Conservation (phyloP, 2,888 invertebrate genomes). For the Flexamia atlantica region DNA sequence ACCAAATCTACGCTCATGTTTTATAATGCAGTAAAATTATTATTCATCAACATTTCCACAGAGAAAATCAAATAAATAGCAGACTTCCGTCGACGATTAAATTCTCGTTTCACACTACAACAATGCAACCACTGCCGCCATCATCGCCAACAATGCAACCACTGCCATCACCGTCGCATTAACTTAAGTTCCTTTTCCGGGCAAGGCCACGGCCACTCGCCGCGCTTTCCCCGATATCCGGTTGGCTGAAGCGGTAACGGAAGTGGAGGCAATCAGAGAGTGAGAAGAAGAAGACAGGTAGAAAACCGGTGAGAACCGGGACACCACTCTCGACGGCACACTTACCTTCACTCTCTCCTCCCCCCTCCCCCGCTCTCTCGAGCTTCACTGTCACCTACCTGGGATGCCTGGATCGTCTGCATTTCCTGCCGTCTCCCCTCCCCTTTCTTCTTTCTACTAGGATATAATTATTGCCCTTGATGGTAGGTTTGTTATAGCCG, state of each 20-base stretch:
- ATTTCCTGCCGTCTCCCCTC: slow-evolving; percentile 11
- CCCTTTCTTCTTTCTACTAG: neutral
- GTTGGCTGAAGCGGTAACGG: slow-evolving; percentile 25
- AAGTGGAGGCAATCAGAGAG: slow-evolving; percentile 49
- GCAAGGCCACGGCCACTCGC: neutral
- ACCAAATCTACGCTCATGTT: too few relatives aligned
- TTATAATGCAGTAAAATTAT: too few relatives aligned
- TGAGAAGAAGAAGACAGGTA: slow-evolving; percentile 42
- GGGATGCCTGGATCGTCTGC: neutral
- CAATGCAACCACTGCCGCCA: too few relatives aligned
- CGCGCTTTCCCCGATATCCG: slow-evolving; percentile 46
- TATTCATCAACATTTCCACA: too few relatives aligned
- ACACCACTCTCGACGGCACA: slow-evolving; percentile 43
- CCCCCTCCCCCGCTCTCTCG: slow-evolving; percentile 9
- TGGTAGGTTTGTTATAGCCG: neutral
- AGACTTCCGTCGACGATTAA: too few relatives aligned
- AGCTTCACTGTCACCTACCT: slow-evolving; percentile 38
- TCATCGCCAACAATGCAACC: neutral
- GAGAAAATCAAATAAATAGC: too few relatives aligned
- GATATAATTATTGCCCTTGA: neutral
- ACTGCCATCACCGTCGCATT: slow-evolving; percentile 10
- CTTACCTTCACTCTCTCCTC: slow-evolving; percentile 30
- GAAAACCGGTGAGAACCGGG: slow-evolving; percentile 57
- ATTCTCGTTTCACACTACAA: too few relatives aligned
- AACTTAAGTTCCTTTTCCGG: too few relatives aligned